Evolutionary conservation across 2,888 invertebrate genomes (phyloP).

Genomic region (Drosophila buzzatii): DNA sequence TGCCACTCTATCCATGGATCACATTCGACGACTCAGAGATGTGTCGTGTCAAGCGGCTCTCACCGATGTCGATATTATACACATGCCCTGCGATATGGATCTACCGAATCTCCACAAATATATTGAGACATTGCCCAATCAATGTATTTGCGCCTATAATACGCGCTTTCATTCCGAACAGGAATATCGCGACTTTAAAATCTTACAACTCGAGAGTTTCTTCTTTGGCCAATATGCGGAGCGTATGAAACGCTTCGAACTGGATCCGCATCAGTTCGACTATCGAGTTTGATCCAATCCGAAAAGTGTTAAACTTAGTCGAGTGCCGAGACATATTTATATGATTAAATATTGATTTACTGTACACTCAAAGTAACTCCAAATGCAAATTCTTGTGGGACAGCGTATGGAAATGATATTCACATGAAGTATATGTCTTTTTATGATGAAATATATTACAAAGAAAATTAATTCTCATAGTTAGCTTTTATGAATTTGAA

Average conservation of each 20-base stretch:
- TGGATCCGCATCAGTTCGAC: conserved; percentile 89
- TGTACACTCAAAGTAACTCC: not conserved
- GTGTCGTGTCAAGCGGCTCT: not conserved
- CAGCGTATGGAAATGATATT: not conserved
- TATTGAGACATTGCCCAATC: conserved; percentile 34
- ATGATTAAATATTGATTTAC: not conserved
- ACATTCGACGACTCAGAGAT: conserved; percentile 26
- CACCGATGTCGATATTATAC: conserved; percentile 19
- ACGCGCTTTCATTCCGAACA: conserved; percentile 17
- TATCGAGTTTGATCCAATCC: conserved; percentile 85
- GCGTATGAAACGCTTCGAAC: conserved; percentile 82
- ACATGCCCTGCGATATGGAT: conserved; percentile 52
- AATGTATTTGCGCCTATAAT: conserved; percentile 45
- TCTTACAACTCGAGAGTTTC: conserved; percentile 45
- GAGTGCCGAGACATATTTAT: not conserved
- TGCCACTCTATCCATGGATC: not conserved
- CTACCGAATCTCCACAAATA: not conserved
- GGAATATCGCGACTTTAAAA: conserved; percentile 37
- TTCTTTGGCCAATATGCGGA: conserved; percentile 51
- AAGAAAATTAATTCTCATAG: too few species aligned
- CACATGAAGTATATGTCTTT: not conserved
- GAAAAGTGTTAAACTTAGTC: not conserved
- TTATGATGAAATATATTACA: too few species aligned
- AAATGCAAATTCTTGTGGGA: not conserved
- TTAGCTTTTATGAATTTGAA: too few species aligned